These are phyloP conservation scores for Buathra laborator DNA, from an alignment of 2,888 invertebrate species.

Conservation along the genomic window DNA sequence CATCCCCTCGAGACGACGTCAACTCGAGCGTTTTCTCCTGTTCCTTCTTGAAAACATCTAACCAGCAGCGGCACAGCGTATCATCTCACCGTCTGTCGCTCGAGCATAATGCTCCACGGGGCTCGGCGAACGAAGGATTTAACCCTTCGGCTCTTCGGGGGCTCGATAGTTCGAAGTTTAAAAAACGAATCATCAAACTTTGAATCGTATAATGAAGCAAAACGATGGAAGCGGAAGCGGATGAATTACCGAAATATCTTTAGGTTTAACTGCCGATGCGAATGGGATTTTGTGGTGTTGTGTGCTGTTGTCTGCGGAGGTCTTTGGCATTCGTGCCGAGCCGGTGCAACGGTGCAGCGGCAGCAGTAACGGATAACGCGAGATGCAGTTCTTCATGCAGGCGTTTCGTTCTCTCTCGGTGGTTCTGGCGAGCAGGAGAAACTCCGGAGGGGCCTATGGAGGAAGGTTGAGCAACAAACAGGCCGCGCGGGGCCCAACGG, in stretches of 20 bases:
- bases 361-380: conserved; percentile 72
- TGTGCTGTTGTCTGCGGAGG: no score
- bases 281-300: no score
- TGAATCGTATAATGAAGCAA: not conserved
- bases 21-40: conserved; percentile 65
- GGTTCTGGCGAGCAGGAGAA: conserved; percentile 43
- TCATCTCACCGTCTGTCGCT: conserved; percentile 76
- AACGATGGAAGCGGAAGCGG: not conserved
- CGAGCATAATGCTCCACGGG: conserved; percentile 75
- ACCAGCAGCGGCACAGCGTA: conserved; percentile 35
- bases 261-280: no score
- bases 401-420: conserved; percentile 8
- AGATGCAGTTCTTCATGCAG: conserved; percentile 77
- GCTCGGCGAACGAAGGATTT: conserved; percentile 70
- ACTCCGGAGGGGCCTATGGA: conserved; percentile 45
- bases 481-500: conserved; percentile 75
- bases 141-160: conserved; percentile 70
- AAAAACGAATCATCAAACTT: not conserved
- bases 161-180: conserved; percentile 17
- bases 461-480: conserved; percentile 82
- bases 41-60: conserved; percentile 36
- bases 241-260: not conserved
- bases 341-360: conserved; percentile 49
- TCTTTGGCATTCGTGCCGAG: no score
- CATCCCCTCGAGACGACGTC: conserved; percentile 59